Base-by-base conservation (phyloP, 2,797 vertebrate genomes). In the Xyrichtys novacula region DNA sequence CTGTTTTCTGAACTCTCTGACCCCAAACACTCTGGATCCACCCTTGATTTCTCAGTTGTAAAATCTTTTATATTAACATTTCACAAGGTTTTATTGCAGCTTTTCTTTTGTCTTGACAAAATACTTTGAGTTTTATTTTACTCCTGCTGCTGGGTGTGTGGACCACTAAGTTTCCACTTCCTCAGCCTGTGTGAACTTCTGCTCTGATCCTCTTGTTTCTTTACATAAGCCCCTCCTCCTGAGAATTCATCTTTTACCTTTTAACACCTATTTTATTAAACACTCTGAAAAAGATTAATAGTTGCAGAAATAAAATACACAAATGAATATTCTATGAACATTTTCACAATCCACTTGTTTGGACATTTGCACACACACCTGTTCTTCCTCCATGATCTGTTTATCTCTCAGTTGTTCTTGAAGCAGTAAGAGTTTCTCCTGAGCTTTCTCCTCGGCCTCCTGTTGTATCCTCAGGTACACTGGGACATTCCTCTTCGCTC, bases 371-470 rank as follows among this genome's bases (percentile, higher is more conserved):
- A 20, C 56, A 63, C 74, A 36, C 50, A 96, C 95, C 92, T 93
- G 92, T 23, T 93, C 68, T 67, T 79, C 74, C 11, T 86, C 77
- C 57, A 95, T 71, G 53, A 85, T 76, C 56, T 90, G 88, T 29
- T 89, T 75, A 44, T 95, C 92, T 82, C 84, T 94, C 57, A 88
- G 49, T 23, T 93, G 83, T 15, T 91, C 88, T 52, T 89, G 86
- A 5, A 95, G 85, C 34, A 93, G 80, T 38, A 96, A 34, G 2
- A 93, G 64, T 9, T 71, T 81, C 34, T 93, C 93, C n/a, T 94
- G 90, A 20, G 89, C 85, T 44, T 71, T 76, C 32, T 95, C 94
- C 38, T 85, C 87, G 6, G 64, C 86, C 73, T 53, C 85, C 36
- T 54, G 88, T 71, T 95, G 92, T 5, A 92, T 86, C 6, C 66